phyloP scores from a whole-genome alignment of 2,113 vertebrate species.

The Notiomystis cincta region DNA sequence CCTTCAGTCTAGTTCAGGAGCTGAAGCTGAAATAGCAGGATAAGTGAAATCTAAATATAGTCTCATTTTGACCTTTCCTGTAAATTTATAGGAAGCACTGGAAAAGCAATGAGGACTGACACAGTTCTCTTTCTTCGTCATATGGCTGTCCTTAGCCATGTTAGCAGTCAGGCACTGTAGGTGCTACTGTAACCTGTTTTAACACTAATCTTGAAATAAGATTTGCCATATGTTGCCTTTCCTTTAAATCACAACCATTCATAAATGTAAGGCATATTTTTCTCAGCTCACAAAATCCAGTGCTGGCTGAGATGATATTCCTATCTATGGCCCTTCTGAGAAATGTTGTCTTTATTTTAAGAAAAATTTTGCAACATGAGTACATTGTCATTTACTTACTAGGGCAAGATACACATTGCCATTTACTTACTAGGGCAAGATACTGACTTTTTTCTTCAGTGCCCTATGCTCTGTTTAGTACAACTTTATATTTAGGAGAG shows the following conservation, averaged over 20 bases:
- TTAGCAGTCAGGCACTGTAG: not conserved
- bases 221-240: not conserved
- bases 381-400: not conserved
- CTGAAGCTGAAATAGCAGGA: not conserved
- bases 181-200: not conserved
- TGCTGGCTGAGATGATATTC: not conserved
- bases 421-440: not conserved
- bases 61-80: not conserved
- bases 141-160: not conserved
- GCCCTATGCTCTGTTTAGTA: not conserved
- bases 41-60: not conserved
- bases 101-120: not conserved
- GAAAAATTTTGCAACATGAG: not conserved
- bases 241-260: constrained; percentile 10
- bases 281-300: not conserved
- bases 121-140: not conserved
- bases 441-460: not conserved
- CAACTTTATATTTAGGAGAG: not conserved
- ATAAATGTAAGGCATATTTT: not conserved
- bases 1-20: not conserved
- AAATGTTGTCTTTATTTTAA: not conserved
- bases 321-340: not conserved
- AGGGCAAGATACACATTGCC: not conserved
- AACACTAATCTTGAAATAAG: not conserved
- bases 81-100: not conserved